Evolutionary conservation across 1,140 invertebrate genomes (phyloP).

Genomic region (Hyles vespertilio): DNA sequence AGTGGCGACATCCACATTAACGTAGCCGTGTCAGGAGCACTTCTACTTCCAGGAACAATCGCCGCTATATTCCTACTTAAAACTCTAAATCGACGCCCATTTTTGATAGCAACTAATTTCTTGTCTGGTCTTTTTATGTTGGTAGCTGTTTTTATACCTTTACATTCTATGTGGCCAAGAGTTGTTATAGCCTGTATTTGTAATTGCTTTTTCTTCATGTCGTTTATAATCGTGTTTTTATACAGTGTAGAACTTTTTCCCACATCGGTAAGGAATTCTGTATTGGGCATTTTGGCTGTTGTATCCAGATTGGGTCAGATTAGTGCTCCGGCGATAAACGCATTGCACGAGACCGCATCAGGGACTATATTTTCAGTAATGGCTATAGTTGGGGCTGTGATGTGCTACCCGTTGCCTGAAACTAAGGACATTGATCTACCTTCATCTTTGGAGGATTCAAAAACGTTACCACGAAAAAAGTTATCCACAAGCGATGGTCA

Average conservation of each 20-base stretch:
- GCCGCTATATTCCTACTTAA: conserved; percentile 79
- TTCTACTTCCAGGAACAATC: conserved; percentile 81
- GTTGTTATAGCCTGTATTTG: conserved; percentile 73
- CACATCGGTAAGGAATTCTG: conserved; percentile 75
- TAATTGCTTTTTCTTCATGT: conserved; percentile 75
- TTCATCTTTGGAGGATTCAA: conserved; percentile 43
- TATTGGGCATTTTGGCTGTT: conserved; percentile 73
- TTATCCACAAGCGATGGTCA: too few species aligned
- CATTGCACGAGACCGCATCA: conserved; percentile 66
- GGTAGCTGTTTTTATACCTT: conserved; percentile 72
- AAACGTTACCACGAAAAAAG: conserved; percentile 17
- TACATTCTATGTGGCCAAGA: conserved; percentile 31
- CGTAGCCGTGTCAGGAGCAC: conserved; percentile 79
- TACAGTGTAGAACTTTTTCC: conserved; percentile 77
- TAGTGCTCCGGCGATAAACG: conserved; percentile 65
- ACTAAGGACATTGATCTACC: conserved; percentile 52
- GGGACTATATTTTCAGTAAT: conserved; percentile 80
- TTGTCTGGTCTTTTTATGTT: conserved; percentile 78
- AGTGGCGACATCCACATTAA: conserved; percentile 83
- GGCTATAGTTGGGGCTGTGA: conserved; percentile 77
- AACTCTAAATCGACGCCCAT: conserved; percentile 77
- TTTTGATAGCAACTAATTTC: conserved; percentile 77
- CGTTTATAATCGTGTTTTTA: conserved; percentile 76
- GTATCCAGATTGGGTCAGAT: conserved; percentile 75
- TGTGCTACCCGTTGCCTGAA: conserved; percentile 78